These are phyloP conservation scores for Spilosoma lubricipeda DNA, from an alignment of 2,888 invertebrate genomes.

Conservation along the genomic window DNA sequence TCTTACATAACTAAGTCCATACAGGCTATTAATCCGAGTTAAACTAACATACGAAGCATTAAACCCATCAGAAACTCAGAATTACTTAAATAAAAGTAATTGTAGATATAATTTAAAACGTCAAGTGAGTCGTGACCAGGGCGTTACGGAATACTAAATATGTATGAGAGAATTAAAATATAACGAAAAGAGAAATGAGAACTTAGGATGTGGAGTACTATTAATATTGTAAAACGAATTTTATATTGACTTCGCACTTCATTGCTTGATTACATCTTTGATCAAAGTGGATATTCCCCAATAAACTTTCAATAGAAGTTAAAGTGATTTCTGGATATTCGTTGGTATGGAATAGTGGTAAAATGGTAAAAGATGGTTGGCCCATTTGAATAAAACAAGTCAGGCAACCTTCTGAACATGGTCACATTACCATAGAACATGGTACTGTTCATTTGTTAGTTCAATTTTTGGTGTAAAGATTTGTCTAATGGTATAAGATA, in stretches of 20 bases:
- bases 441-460: slow-evolving; percentile 49
- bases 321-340: not conserved
- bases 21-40: slow-evolving; percentile 45
- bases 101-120: slow-evolving; percentile 56
- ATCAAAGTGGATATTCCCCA: not conserved
- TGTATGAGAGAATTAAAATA: slow-evolving; percentile 80
- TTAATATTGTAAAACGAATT: not conserved
- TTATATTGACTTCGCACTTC: slow-evolving; percentile 6
- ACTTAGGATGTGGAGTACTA: slow-evolving; percentile 37
- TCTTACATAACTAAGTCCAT: slow-evolving; percentile 35
- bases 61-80: slow-evolving; percentile 32
- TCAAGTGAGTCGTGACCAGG: slow-evolving; percentile 68
- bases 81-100: slow-evolving; percentile 54
- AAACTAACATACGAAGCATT: slow-evolving; percentile 35
- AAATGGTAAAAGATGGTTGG: slow-evolving; percentile 65
- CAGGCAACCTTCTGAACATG: slow-evolving; percentile 65
- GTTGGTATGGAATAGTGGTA: slow-evolving; percentile 27
- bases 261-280: slow-evolving; percentile 16
- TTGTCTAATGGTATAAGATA: slow-evolving; percentile 21
- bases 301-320: slow-evolving; percentile 23
- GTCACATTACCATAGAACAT: slow-evolving; percentile 63
- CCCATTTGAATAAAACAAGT: slow-evolving; percentile 72
- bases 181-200: slow-evolving; percentile 59
- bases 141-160: slow-evolving; percentile 68
- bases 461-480: slow-evolving; percentile 43